A percentile compares a stretch with the other conserved stretches of the same genome.
phyloP scores from a whole-genome alignment of 2,888 invertebrate species.

The Nemapogon koenigi region DNA sequence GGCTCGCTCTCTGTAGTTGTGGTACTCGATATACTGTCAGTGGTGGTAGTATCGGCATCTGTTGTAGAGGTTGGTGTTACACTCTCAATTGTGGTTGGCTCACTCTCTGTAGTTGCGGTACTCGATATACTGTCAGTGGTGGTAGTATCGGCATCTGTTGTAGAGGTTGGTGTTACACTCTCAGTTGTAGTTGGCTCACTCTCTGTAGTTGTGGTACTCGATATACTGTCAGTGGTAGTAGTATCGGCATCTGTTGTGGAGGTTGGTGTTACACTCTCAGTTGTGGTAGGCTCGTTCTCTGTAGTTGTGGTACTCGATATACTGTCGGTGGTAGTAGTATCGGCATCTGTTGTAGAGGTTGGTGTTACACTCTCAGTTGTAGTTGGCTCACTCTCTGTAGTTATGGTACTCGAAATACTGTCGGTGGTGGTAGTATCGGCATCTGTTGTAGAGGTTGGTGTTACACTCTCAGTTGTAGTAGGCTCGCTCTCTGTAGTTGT shows the following conservation, averaged over 20 bases:
- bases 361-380: slow-evolving; percentile 1
- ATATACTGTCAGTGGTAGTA: not conserved
- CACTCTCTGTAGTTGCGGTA: slow-evolving; percentile 1
- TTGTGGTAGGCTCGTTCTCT: not conserved
- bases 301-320: slow-evolving; percentile 3
- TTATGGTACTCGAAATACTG: not conserved
- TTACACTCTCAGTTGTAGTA: not conserved
- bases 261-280: too few relatives aligned
- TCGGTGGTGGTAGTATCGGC: not conserved
- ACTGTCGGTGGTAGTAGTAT: slow-evolving; percentile 1
- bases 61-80: not conserved
- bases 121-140: not conserved
- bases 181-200: too few relatives aligned
- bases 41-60: slow-evolving; percentile 1
- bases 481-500: not conserved
- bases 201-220: not conserved
- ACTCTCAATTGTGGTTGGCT: slow-evolving; percentile 2
- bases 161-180: not conserved
- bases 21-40: too few relatives aligned
- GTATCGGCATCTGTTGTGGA: not conserved
- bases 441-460: not conserved
- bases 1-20: slow-evolving; percentile 6
- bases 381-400: slow-evolving; percentile 1
- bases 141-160: not conserved
- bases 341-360: too few relatives aligned